A percentile compares a stretch with the other conserved stretches of the same genome.
phyloP scores from a whole-genome alignment of 2,797 vertebrate genomes.

The Semotilus atromaculatus region DNA sequence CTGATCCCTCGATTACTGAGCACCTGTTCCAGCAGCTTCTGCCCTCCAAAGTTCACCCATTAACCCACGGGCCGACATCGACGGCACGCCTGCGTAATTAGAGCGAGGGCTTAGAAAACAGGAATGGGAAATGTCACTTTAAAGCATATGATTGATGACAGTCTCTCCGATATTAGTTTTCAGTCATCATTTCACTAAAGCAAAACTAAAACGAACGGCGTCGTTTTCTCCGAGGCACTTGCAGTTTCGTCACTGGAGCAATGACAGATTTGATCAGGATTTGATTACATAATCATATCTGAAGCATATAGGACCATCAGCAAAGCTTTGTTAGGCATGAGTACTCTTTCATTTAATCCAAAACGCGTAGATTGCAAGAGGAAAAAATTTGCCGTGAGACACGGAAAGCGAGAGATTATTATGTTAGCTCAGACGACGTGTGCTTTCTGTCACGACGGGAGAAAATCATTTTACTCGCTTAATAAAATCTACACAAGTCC shows the following conservation, averaged over 20 bases:
- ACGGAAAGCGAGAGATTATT: conserved; percentile 58
- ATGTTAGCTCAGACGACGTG: conserved; percentile 77
- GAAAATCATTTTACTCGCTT: conserved; percentile 81
- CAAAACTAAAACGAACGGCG: neutral
- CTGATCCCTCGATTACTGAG: conserved; percentile 9
- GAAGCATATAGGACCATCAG: conserved; percentile 23
- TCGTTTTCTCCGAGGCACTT: conserved; percentile 11
- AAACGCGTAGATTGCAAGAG: conserved; percentile 13
- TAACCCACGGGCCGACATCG: neutral
- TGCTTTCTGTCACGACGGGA: conserved; percentile 73
- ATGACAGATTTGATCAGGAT: conserved; percentile 38
- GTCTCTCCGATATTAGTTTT: conserved; percentile 11
- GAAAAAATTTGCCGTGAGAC: conserved; percentile 6
- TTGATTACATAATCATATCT: conserved; percentile 38
- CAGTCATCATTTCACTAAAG: conserved; percentile 7
- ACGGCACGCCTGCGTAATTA: conserved; percentile 6
- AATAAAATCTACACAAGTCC: conserved; percentile 82
- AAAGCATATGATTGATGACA: conserved; percentile 44
- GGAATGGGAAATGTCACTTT: conserved; percentile 17
- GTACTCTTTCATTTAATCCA: conserved; percentile 38
- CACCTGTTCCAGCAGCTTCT: conserved; percentile 25
- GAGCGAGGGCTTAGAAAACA: conserved; percentile 1
- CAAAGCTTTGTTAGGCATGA: conserved; percentile 48
- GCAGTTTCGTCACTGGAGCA: neutral
- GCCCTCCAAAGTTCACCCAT: conserved; percentile 30